Evolutionary conservation across 1,140 invertebrate genomes (phyloP).

Genomic region (Hormaphis cornu): DNA sequence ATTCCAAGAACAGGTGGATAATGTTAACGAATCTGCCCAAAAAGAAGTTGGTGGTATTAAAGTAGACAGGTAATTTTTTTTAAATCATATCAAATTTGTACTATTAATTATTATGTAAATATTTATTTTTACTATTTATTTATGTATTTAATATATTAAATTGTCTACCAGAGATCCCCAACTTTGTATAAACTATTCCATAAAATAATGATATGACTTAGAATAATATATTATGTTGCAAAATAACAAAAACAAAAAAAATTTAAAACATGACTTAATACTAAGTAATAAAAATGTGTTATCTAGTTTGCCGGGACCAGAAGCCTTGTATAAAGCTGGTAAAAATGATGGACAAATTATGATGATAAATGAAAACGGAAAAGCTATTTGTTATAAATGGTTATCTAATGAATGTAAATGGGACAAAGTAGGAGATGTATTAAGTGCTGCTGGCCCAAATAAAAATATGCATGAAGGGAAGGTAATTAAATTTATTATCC

Average conservation of each 20-base stretch:
- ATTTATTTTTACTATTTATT: slow-evolving; percentile 27
- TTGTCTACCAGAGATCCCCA: too few relatives aligned
- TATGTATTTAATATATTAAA: too few relatives aligned
- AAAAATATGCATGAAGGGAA: slow-evolving; percentile 61
- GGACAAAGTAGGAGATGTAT: slow-evolving; percentile 82
- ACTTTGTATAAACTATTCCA: too few relatives aligned
- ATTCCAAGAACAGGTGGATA: slow-evolving; percentile 64
- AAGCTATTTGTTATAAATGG: slow-evolving; percentile 73
- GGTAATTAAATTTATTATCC: slow-evolving; percentile 40
- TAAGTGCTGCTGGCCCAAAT: slow-evolving; percentile 54
- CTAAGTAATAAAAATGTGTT: too few relatives aligned
- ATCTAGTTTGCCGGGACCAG: slow-evolving; percentile 63
- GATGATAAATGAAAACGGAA: slow-evolving; percentile 64
- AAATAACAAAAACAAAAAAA: too few relatives aligned
- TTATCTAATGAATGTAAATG: slow-evolving; percentile 59
- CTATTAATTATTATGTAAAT: too few relatives aligned
- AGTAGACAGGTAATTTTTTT: slow-evolving; percentile 56
- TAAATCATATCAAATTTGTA: too few relatives aligned
- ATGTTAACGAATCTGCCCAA: slow-evolving; percentile 47
- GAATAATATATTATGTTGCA: too few relatives aligned
- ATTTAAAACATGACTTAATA: too few relatives aligned
- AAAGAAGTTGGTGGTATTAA: slow-evolving; percentile 73
- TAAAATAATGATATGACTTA: too few relatives aligned
- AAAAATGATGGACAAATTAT: slow-evolving; percentile 75
- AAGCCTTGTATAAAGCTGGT: slow-evolving; percentile 66